Evolutionary conservation across 2,797 vertebrate genomes (phyloP).

Genomic region (Clarias fuscus): DNA sequence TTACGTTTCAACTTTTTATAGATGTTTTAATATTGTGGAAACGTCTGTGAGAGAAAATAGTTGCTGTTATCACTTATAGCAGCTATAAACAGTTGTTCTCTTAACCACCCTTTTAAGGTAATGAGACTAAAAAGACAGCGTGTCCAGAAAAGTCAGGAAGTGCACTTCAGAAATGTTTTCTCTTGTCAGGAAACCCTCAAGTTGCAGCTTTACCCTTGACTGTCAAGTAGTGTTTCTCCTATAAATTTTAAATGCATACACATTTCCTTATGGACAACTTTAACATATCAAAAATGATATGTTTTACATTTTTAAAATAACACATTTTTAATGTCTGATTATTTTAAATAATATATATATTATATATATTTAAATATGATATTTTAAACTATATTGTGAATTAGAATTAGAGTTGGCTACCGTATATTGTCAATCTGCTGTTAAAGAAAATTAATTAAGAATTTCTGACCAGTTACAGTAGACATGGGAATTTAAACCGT

Average conservation of each 20-base stretch:
- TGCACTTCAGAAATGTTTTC: neutral
- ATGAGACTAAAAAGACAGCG: neutral
- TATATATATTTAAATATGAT: too few relatives aligned
- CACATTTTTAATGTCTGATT: neutral
- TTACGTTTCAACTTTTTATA: neutral
- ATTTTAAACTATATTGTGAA: neutral
- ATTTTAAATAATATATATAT: too few relatives aligned
- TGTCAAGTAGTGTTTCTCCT: neutral
- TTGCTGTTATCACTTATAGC: neutral
- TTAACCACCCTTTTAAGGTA: neutral
- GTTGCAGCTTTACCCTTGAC: too few relatives aligned
- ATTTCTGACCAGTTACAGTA: neutral
- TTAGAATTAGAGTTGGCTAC: neutral
- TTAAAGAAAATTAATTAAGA: neutral
- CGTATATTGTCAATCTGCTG: neutral
- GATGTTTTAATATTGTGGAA: neutral
- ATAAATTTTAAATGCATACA: neutral
- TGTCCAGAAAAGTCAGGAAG: too few relatives aligned
- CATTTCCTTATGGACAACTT: neutral
- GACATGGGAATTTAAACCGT: neutral
- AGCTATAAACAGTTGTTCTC: neutral
- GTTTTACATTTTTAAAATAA: neutral
- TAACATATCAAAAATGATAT: neutral
- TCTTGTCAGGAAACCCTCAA: neutral
- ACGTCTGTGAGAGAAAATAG: neutral